These are phyloP conservation scores for Acrocyrtus sp. DNA, from an alignment of 2,888 invertebrate species.

Conservation along the genomic window DNA sequence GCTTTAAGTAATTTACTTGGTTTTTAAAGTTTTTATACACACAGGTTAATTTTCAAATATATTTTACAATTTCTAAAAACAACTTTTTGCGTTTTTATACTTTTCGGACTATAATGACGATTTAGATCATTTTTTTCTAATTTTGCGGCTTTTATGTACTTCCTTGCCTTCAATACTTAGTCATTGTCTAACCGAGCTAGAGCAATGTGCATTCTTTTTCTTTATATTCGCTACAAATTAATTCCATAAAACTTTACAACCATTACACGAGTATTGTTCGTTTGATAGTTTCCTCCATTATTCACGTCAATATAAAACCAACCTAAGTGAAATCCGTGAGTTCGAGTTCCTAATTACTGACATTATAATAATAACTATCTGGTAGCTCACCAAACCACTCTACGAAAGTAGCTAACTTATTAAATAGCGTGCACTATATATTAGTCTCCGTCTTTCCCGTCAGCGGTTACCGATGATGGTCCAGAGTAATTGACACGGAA, in stretches of 20 bases:
- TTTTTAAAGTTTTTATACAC: too few relatives aligned
- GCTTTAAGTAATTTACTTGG: too few relatives aligned
- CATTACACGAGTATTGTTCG: constrained; percentile 35
- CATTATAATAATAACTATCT: constrained; percentile 18
- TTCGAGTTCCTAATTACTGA: too few relatives aligned
- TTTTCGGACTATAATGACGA: not conserved
- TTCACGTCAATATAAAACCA: constrained; percentile 28
- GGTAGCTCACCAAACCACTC: not conserved
- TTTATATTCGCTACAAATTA: not conserved
- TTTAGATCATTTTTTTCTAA: not conserved
- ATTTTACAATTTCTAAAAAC: constrained; percentile 1
- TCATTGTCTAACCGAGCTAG: too few relatives aligned
- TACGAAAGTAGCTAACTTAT: not conserved
- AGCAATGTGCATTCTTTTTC: not conserved
- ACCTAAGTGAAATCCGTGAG: not conserved
- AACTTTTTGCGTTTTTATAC: not conserved
- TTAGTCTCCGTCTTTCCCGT: constrained; percentile 53
- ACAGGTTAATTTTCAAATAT: constrained; percentile 30
- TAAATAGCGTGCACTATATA: constrained; percentile 6
- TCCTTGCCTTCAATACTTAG: constrained; percentile 1
- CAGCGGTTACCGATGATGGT: constrained; percentile 49
- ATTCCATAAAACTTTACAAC: constrained; percentile 25
- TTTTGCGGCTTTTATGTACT: not conserved
- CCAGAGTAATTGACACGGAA: constrained; percentile 55
- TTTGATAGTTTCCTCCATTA: constrained; percentile 4